Evolutionary conservation across 2,888 invertebrate species (phyloP).

Genomic region (Aporophyla nigra): DNA sequence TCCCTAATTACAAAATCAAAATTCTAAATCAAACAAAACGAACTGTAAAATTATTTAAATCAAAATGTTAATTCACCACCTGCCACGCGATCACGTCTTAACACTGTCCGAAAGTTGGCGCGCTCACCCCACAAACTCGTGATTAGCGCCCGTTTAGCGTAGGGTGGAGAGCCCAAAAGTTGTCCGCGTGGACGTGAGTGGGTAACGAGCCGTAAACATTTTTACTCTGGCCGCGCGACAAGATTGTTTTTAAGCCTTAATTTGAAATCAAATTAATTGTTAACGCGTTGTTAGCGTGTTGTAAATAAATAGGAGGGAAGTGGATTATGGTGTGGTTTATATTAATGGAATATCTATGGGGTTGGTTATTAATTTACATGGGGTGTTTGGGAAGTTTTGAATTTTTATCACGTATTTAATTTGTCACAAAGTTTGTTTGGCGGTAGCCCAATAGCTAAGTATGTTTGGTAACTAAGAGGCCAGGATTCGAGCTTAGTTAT

Average conservation of each 20-base stretch:
- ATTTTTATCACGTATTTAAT: constrained; percentile 11
- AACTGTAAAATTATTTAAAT: constrained; percentile 71
- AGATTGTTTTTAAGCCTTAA: constrained; percentile 69
- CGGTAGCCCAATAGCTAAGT: neutral
- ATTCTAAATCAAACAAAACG: constrained; percentile 65
- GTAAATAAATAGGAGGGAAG: constrained; percentile 47
- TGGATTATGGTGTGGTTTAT: constrained; percentile 24
- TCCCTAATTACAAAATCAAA: constrained; percentile 54
- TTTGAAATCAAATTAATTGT: constrained; percentile 67
- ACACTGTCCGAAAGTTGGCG: constrained; percentile 71
- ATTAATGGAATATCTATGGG: constrained; percentile 29
- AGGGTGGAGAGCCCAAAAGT: constrained; percentile 70
- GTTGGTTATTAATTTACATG: constrained; percentile 6
- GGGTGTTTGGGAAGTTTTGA: neutral
- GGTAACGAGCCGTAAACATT: constrained; percentile 75
- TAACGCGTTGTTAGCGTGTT: constrained; percentile 31
- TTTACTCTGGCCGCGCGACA: constrained; percentile 68
- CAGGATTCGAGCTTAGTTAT: neutral
- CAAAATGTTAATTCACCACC: constrained; percentile 71
- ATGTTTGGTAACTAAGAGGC: neutral
- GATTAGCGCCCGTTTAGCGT: constrained; percentile 66
- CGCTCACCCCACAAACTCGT: constrained; percentile 70
- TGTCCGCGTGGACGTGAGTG: constrained; percentile 71
- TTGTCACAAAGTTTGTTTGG: neutral
- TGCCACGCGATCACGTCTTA: constrained; percentile 74